A percentile compares a stretch with the other conserved stretches of the same genome.
Conservation (phyloP, 2,888 invertebrate species). For the Drosophila maculinotata region DNA sequence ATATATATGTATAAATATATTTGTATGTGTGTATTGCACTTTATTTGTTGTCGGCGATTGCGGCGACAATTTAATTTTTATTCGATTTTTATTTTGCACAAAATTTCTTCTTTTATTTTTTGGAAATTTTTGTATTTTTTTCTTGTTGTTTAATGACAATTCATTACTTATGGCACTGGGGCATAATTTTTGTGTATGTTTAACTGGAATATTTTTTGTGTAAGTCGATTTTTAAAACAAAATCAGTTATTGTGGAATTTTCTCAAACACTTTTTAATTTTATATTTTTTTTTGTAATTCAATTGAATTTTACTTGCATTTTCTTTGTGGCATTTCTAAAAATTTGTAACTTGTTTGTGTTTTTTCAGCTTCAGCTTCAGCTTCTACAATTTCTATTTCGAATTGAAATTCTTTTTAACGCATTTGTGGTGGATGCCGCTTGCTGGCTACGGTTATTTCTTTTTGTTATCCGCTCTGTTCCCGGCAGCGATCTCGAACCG, state of each 20-base stretch:
- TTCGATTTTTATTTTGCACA: slow-evolving; percentile 61
- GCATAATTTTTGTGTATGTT: slow-evolving; percentile 19
- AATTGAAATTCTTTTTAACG: slow-evolving; percentile 40
- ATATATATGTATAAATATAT: slow-evolving; percentile 18
- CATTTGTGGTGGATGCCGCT: slow-evolving; percentile 40
- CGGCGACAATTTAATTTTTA: slow-evolving; percentile 45
- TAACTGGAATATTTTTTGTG: slow-evolving; percentile 38
- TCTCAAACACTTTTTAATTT: slow-evolving; percentile 43
- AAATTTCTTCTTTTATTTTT: slow-evolving; percentile 22
- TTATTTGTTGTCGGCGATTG: slow-evolving; percentile 36
- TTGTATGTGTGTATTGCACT: slow-evolving; percentile 55
- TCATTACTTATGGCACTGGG: slow-evolving; percentile 50
- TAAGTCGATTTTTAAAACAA: slow-evolving; percentile 81
- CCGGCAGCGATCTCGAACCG: slow-evolving; percentile 80
- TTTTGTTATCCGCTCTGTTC: slow-evolving; percentile 52
- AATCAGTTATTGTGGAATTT: slow-evolving; percentile 63
- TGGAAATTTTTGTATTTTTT: slow-evolving; percentile 31
- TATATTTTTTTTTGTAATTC: slow-evolving; percentile 23
- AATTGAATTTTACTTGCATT: slow-evolving; percentile 46
- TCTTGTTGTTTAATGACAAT: slow-evolving; percentile 27
- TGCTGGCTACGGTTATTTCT: slow-evolving; percentile 17
- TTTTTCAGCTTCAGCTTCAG: slow-evolving; percentile 1
- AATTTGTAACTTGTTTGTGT: slow-evolving; percentile 5
- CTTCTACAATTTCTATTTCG: slow-evolving; percentile 18
- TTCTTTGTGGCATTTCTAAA: slow-evolving; percentile 43